Conservation (phyloP, 2,113 vertebrate species). For the Myocastor coypus region DNA sequence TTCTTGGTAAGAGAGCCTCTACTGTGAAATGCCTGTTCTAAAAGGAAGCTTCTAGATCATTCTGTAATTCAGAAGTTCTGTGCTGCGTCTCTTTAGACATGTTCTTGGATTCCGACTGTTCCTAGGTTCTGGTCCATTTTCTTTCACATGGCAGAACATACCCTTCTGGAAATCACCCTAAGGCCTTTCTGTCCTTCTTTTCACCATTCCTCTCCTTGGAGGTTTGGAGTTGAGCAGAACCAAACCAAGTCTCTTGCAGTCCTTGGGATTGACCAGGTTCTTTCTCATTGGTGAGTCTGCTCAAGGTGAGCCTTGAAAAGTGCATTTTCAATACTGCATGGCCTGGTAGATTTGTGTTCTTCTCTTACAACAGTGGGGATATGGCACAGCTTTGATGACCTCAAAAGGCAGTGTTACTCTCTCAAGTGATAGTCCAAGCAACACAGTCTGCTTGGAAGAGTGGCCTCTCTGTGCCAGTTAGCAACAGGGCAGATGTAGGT, state of each 20-base stretch:
- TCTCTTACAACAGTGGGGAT: background rate
- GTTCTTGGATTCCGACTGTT: background rate
- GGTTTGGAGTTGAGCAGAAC: background rate
- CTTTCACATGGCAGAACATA: background rate
- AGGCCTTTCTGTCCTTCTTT: background rate
- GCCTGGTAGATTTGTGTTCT: background rate
- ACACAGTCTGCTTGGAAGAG: background rate
- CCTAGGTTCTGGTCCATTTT: background rate
- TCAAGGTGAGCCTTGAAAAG: background rate
- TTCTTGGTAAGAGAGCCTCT: too few species aligned
- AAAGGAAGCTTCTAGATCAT: background rate
- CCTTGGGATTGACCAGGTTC: background rate
- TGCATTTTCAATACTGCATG: background rate
- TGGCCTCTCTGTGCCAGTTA: background rate
- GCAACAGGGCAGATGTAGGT: background rate
- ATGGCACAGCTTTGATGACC: background rate
- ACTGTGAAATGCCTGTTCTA: background rate
- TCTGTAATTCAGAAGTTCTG: background rate
- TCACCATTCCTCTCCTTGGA: background rate
- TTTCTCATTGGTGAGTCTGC: background rate
- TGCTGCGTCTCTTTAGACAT: background rate
- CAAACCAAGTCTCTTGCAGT: background rate
- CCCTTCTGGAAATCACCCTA: background rate
- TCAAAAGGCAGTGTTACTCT: background rate
- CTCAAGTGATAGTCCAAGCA: background rate